Percentiles rank a stretch among this genome's conserved stretches.
Evolutionary conservation across 2,113 vertebrate species (phyloP).

Genomic region (Hiodon tergisus): DNA sequence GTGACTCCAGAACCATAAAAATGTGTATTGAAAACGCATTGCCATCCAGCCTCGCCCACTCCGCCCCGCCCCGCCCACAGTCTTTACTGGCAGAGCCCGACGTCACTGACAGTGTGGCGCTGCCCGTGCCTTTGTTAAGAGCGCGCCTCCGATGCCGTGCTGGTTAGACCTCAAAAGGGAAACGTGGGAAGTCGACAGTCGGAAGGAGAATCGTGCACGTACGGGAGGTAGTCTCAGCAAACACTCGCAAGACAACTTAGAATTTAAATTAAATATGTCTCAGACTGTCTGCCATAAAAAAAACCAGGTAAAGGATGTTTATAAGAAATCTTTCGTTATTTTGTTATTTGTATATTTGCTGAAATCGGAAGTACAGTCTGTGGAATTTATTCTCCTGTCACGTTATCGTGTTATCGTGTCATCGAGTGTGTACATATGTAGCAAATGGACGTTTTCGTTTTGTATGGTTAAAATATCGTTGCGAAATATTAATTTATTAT

Average conservation of each 20-base stretch:
- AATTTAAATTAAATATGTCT: constrained; percentile 20
- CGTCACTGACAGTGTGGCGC: constrained; percentile 19
- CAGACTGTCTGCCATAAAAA: not conserved
- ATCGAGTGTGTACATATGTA: too few relatives aligned
- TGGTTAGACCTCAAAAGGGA: not conserved
- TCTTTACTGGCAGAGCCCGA: not conserved
- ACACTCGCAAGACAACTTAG: not conserved
- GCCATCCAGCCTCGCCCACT: not conserved
- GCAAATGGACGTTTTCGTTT: too few relatives aligned
- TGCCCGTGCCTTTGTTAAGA: constrained; percentile 21
- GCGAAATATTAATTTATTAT: too few relatives aligned
- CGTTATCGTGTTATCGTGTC: too few relatives aligned
- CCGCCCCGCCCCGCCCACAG: not conserved
- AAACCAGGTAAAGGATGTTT: constrained; percentile 11
- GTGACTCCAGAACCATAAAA: too few relatives aligned
- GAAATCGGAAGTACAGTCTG: too few relatives aligned
- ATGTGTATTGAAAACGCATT: too few relatives aligned
- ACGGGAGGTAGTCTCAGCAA: not conserved
- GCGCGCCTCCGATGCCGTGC: constrained; percentile 13
- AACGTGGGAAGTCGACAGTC: not conserved
- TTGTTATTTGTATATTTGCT: too few relatives aligned
- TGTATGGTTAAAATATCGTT: too few relatives aligned
- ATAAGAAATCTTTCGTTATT: too few relatives aligned
- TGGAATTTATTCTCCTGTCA: too few relatives aligned
- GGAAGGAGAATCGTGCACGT: not conserved